A percentile compares a stretch with the other conserved stretches of the same genome.
Conservation (phyloP, 1,140 invertebrate species). For the Zeugodacus cucurbitae region DNA sequence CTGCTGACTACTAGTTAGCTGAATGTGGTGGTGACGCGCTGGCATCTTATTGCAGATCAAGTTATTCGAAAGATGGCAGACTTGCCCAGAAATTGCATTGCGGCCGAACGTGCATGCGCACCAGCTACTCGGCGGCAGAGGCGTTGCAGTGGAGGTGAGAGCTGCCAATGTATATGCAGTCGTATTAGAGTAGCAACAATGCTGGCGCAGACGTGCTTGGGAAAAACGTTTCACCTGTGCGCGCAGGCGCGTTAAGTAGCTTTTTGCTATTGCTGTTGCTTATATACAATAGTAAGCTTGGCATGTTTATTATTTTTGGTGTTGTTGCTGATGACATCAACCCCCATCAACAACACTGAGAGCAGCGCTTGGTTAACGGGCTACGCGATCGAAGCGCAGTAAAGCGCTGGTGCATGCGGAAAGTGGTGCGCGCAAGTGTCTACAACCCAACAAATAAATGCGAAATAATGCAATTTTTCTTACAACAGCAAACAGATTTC, state of each 20-base stretch:
- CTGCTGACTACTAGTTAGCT: background rate
- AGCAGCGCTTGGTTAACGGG: background rate
- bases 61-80: slow-evolving; percentile 30
- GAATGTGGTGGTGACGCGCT: background rate
- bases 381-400: no score
- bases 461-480: background rate
- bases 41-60: slow-evolving; percentile 33
- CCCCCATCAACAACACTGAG: slow-evolving; percentile 35
- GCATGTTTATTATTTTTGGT: background rate
- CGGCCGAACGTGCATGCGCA: background rate
- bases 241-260: slow-evolving; percentile 32
- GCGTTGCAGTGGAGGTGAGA: no score
- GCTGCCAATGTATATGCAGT: background rate
- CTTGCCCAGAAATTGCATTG: slow-evolving; percentile 39
- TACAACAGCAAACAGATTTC: background rate
- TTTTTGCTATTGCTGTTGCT: slow-evolving; percentile 1
- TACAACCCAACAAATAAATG: background rate
- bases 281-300: background rate
- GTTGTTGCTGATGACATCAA: slow-evolving; percentile 5
- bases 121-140: background rate
- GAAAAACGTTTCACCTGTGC: slow-evolving; percentile 32
- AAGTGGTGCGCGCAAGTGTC: background rate
- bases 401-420: background rate
- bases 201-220: slow-evolving; percentile 13
- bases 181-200: background rate